These are phyloP conservation scores for Enteromius mattozi DNA, from an alignment of 2,797 vertebrate species.

Conservation along the genomic window DNA sequence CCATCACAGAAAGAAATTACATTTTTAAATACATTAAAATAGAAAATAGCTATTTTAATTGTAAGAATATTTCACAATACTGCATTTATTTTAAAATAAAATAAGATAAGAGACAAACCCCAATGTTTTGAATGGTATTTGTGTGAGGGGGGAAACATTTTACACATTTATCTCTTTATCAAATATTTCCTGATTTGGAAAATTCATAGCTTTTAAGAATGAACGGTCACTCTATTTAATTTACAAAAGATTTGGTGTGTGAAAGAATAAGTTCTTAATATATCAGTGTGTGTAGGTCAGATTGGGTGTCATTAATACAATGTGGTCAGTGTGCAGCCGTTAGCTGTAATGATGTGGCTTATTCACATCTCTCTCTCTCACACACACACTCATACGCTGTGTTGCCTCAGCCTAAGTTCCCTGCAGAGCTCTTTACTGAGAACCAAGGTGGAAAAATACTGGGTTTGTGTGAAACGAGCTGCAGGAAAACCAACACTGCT, in stretches of 20 bases:
- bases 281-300: conserved; percentile 26
- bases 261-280: background rate
- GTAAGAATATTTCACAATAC: background rate
- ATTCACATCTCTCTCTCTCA: background rate
- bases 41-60: background rate
- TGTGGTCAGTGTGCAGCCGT: conserved; percentile 74
- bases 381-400: background rate
- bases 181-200: background rate
- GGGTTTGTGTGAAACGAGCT: conserved; percentile 4
- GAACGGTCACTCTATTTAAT: background rate
- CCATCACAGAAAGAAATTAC: no score
- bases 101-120: background rate
- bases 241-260: background rate
- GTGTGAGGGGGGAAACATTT: background rate
- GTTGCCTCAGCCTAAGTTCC: background rate
- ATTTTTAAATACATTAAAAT: background rate
- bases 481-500: conserved; percentile 4
- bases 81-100: background rate
- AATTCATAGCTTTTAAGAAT: background rate
- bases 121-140: background rate
- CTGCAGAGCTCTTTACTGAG: conserved; percentile 12
- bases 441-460: conserved; percentile 31
- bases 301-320: conserved; percentile 69
- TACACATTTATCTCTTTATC: background rate
- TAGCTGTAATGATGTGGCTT: conserved; percentile 44